Percentiles rank a stretch among this genome's conserved stretches.
phyloP scores from a whole-genome alignment of 2,888 invertebrate genomes.

The Pachycephus smyrnensis region DNA sequence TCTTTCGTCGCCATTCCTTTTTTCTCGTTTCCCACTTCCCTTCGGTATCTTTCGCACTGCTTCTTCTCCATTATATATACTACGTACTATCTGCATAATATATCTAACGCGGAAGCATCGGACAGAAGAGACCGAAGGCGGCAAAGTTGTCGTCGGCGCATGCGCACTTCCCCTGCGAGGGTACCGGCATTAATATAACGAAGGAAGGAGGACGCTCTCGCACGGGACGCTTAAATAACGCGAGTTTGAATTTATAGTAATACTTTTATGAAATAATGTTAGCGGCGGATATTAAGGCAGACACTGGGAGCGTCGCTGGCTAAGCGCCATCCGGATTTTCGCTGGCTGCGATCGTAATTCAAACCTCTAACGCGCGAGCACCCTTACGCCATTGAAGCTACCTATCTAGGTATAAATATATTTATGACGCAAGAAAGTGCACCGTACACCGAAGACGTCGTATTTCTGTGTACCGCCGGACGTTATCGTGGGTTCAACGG shows the following conservation, averaged over 20 bases:
- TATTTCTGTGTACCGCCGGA: too few species aligned
- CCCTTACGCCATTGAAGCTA: background rate
- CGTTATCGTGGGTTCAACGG: too few species aligned
- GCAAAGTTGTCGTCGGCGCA: slow-evolving; percentile 44
- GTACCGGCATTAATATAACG: slow-evolving; percentile 39
- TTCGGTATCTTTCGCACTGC: slow-evolving; percentile 37
- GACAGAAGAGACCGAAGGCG: slow-evolving; percentile 43
- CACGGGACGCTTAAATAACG: slow-evolving; percentile 61
- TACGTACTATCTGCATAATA: slow-evolving; percentile 56
- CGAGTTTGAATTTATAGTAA: slow-evolving; percentile 66
- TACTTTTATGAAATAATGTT: slow-evolving; percentile 68
- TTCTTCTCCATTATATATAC: too few species aligned
- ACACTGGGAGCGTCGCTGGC: slow-evolving; percentile 59
- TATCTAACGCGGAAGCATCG: slow-evolving; percentile 52
- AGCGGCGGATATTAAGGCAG: slow-evolving; percentile 67
- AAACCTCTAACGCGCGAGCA: slow-evolving; percentile 32
- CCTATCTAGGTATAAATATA: background rate
- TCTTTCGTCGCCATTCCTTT: too few species aligned
- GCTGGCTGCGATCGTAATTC: slow-evolving; percentile 45
- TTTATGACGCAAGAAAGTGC: too few species aligned
- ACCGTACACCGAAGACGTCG: too few species aligned
- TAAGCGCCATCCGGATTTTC: slow-evolving; percentile 53
- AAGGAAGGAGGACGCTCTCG: slow-evolving; percentile 32
- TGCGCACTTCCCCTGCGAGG: slow-evolving; percentile 23
- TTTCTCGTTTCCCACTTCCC: slow-evolving; percentile 46